phyloP scores from a whole-genome alignment of 2,113 vertebrate species.

The Gila orcuttii region DNA sequence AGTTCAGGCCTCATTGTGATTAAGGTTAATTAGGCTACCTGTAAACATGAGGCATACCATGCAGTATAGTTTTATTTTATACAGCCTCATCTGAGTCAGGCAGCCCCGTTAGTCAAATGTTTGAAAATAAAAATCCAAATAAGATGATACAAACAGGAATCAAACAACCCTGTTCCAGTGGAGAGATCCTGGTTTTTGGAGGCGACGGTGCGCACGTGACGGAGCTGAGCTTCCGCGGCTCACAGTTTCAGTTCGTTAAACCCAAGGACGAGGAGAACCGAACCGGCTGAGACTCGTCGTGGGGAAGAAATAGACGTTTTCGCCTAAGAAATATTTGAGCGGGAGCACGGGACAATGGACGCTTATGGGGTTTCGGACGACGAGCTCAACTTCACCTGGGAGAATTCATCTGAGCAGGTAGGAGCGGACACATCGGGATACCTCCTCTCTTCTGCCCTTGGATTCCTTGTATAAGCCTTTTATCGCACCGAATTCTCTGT shows the following conservation, averaged over 20 bases:
- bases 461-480: constrained; percentile 34
- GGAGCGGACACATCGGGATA: constrained; percentile 53
- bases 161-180: constrained; percentile 5
- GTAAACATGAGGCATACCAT: neutral
- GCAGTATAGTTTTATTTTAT: neutral
- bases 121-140: neutral
- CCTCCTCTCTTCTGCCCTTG: neutral
- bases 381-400: constrained; percentile 91
- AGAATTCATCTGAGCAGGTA: constrained; percentile 93
- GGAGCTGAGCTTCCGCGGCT: constrained; percentile 52
- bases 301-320: constrained; percentile 50
- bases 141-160: neutral
- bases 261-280: constrained; percentile 62
- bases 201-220: constrained; percentile 71
- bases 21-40: neutral
- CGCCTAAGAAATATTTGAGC: constrained; percentile 29
- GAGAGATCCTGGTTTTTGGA: constrained; percentile 49
- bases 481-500: neutral
- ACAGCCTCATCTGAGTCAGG: too few relatives aligned
- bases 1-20: neutral
- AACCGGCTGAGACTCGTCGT: constrained; percentile 59
- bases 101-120: neutral
- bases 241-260: constrained; percentile 59
- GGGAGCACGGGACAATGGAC: constrained; percentile 81
- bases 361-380: constrained; percentile 88